phyloP scores from a whole-genome alignment of 2,797 vertebrate genomes.

The Glossophaga mutica region DNA sequence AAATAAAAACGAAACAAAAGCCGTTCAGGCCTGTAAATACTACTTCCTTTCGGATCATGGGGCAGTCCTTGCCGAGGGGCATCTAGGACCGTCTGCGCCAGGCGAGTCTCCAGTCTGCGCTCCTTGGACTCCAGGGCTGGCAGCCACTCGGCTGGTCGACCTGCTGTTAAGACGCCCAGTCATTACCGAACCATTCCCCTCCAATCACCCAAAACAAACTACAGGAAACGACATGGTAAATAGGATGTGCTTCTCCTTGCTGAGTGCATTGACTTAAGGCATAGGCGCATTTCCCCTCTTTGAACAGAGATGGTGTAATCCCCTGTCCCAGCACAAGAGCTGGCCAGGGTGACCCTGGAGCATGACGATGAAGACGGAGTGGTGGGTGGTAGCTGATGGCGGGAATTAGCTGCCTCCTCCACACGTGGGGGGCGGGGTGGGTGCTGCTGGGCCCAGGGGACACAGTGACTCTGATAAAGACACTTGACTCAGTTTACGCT shows the following conservation, averaged over 20 bases:
- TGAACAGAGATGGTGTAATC: conserved; percentile 91
- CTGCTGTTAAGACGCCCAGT: conserved; percentile 44
- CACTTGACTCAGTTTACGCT: background rate
- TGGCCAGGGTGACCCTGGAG: conserved; percentile 89
- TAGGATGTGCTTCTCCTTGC: conserved; percentile 99
- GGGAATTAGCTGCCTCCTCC: conserved; percentile 39
- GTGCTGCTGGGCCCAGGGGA: background rate
- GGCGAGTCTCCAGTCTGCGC: conserved; percentile 40
- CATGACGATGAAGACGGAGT: conserved; percentile 69
- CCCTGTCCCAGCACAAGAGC: conserved; percentile 89
- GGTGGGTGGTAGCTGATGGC: conserved; percentile 74
- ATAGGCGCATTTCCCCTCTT: conserved; percentile 94
- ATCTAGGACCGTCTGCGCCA: conserved; percentile 59
- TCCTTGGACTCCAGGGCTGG: conserved; percentile 52
- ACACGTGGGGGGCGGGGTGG: background rate
- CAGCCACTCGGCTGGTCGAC: conserved; percentile 59
- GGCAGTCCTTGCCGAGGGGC: conserved; percentile 52
- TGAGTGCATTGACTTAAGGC: conserved; percentile 98
- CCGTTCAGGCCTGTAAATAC: conserved; percentile 50
- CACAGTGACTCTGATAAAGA: conserved; percentile 15
- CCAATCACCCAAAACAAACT: conserved; percentile 79
- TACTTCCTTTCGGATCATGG: conserved; percentile 54
- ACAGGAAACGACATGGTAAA: conserved; percentile 82
- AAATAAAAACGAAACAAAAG: conserved; percentile 5
- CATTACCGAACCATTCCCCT: conserved; percentile 14